These are phyloP conservation scores for Chaitophorus viminalis DNA, from an alignment of 2,888 invertebrate genomes.

Conservation along the genomic window DNA sequence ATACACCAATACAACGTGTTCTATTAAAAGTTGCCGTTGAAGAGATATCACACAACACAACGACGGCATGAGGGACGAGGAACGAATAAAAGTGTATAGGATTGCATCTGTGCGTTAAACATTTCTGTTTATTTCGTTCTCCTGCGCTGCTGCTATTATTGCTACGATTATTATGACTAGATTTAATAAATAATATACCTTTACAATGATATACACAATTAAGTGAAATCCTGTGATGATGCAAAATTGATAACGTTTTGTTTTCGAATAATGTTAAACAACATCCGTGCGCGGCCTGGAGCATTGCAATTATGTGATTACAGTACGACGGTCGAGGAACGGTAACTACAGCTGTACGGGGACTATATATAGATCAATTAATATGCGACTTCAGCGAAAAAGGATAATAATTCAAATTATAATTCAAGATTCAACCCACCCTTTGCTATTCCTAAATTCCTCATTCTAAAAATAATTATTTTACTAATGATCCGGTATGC, in stretches of 20 bases:
- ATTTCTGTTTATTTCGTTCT: neutral
- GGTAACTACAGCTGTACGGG: no score
- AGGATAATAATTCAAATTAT: no score
- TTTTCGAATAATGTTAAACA: neutral
- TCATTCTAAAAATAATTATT: no score
- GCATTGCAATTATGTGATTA: neutral
- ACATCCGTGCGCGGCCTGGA: neutral
- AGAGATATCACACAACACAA: neutral
- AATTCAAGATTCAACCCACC: no score
- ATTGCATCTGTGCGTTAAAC: neutral
- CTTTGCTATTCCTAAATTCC: no score
- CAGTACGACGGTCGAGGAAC: neutral
- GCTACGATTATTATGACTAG: neutral
- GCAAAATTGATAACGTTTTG: neutral
- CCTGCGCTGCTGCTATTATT: neutral
- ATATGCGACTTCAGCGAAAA: no score
- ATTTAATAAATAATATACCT: no score
- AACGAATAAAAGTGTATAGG: neutral
- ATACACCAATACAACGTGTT: no score
- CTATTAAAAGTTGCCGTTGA: no score
- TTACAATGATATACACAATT: neutral
- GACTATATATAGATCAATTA: no score
- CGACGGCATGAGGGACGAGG: neutral
- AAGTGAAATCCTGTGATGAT: neutral
- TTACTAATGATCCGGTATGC: no score